phyloP scores from a whole-genome alignment of 2,797 vertebrate species.

The Rallus crepitans region DNA sequence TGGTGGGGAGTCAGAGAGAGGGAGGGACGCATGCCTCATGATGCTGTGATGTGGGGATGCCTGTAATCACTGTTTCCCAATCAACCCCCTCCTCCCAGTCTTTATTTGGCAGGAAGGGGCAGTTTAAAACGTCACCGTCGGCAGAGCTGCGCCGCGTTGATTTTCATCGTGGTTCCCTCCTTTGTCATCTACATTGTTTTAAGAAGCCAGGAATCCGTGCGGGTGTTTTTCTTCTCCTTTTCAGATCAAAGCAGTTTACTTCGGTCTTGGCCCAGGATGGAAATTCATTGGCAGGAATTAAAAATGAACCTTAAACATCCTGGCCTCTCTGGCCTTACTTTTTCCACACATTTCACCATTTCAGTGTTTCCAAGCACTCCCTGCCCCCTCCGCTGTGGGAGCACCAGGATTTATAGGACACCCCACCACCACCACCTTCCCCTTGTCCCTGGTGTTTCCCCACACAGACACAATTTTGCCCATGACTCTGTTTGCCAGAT shows the following conservation, averaged over 20 bases:
- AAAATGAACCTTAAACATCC: conserved; percentile 39
- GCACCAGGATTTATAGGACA: neutral
- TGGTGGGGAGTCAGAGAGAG: neutral
- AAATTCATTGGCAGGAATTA: conserved; percentile 57
- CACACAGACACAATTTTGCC: neutral
- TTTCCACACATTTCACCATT: neutral
- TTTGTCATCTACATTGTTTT: conserved; percentile 51
- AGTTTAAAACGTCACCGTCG: neutral
- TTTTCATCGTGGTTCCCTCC: conserved; percentile 14
- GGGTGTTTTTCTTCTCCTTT: conserved; percentile 37
- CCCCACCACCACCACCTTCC: neutral
- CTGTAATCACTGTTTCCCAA: neutral
- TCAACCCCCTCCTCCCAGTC: neutral
- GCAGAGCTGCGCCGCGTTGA: neutral
- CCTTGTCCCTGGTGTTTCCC: neutral
- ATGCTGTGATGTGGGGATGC: neutral
- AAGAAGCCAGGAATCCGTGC: conserved; percentile 23
- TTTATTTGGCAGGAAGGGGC: neutral
- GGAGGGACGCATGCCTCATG: fast-evolving
- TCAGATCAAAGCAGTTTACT: conserved; percentile 68
- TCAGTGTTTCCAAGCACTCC: conserved; percentile 17
- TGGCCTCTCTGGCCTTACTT: conserved; percentile 17
- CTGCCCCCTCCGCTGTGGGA: neutral
- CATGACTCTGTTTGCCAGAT: conserved; percentile 19
- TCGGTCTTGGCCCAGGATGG: conserved; percentile 53